Conservation (phyloP, 1,140 invertebrate genomes). For the Panagrolaimus sp. region DNA sequence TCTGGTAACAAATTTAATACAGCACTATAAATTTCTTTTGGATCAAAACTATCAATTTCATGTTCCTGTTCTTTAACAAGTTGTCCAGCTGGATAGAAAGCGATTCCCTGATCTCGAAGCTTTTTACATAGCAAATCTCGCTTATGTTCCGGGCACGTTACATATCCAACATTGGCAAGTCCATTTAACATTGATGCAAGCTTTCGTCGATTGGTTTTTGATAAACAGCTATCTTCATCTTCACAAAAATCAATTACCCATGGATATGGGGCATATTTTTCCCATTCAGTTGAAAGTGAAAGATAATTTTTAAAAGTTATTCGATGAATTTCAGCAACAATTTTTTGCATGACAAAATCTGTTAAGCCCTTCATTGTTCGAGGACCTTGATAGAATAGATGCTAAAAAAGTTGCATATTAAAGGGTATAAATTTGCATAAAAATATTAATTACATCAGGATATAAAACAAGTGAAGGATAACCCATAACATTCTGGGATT, state of each 20-base stretch:
- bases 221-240: conserved; percentile 37
- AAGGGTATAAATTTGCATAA: conserved; percentile 67
- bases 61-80: conserved; percentile 55
- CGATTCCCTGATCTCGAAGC: conserved; percentile 60
- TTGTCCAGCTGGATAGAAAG: conserved; percentile 61
- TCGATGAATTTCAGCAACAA: conserved; percentile 42
- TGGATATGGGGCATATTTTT: conserved; percentile 31
- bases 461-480: conserved; percentile 70
- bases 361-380: conserved; percentile 41
- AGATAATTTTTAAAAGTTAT: conserved; percentile 36
- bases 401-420: no score
- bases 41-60: conserved; percentile 58
- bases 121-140: conserved; percentile 60
- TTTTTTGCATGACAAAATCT: conserved; percentile 41
- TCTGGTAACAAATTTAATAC: conserved; percentile 64
- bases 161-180: conserved; percentile 65
- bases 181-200: conserved; percentile 60
- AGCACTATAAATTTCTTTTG: conserved; percentile 63
- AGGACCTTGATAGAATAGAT: conserved; percentile 48
- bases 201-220: conserved; percentile 33
- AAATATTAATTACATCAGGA: conserved; percentile 62
- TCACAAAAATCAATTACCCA: conserved; percentile 53
- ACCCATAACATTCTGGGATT: conserved; percentile 65
- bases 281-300: conserved; percentile 42
- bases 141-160: conserved; percentile 60